Evolutionary conservation across 1,140 invertebrate species (phyloP).

Genomic region (Neodiprion virginianus): DNA sequence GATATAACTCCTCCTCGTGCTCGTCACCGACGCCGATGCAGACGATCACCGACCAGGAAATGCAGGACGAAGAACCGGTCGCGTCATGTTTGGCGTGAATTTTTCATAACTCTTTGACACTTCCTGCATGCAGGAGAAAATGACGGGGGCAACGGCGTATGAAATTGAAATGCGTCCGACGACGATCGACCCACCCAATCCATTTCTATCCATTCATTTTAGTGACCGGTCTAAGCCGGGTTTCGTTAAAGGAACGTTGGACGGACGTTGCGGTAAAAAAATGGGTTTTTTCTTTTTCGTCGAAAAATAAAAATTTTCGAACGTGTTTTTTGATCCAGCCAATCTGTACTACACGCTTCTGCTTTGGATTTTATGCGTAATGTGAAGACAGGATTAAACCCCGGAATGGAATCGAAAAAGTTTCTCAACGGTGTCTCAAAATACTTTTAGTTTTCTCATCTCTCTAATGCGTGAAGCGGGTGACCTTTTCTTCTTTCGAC

Average conservation of each 20-base stretch:
- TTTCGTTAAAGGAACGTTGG: background rate
- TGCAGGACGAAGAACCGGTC: background rate
- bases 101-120: slow-evolving; percentile 44
- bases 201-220: slow-evolving; percentile 24
- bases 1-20: no score
- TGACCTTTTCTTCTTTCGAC: no score
- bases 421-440: no score
- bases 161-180: slow-evolving; percentile 46
- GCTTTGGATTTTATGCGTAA: no score
- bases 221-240: background rate
- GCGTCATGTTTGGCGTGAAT: slow-evolving; percentile 31
- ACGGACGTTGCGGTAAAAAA: background rate
- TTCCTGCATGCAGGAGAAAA: slow-evolving; percentile 37
- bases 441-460: no score
- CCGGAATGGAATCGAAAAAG: no score
- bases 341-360: no score
- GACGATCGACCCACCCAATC: slow-evolving; percentile 36
- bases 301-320: background rate
- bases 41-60: no score
- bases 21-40: no score
- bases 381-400: no score
- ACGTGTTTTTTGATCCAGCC: no score
- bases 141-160: slow-evolving; percentile 40
- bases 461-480: no score
- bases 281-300: background rate